Evolutionary conservation across 2,113 vertebrate genomes (phyloP).

Genomic region (Glaucomys volans): DNA sequence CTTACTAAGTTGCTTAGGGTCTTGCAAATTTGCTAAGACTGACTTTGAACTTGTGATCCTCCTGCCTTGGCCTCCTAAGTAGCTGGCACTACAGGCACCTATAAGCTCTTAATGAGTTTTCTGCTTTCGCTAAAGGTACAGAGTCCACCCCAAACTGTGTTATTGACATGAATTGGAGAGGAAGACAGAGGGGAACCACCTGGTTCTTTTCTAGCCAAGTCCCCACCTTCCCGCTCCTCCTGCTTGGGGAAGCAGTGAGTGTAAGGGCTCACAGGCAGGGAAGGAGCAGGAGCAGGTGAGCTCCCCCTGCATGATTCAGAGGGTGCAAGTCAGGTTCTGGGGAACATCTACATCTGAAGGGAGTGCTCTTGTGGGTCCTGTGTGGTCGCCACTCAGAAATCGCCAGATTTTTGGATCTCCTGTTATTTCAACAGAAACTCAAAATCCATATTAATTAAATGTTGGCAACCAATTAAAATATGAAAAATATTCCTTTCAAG

Average conservation of each 20-base stretch:
- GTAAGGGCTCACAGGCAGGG: background rate
- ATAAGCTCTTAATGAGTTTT: background rate
- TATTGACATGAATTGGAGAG: background rate
- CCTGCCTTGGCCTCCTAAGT: too few relatives aligned
- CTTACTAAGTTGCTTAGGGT: too few relatives aligned
- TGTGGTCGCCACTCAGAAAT: background rate
- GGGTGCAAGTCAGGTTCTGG: too few relatives aligned
- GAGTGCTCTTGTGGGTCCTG: too few relatives aligned
- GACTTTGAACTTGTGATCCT: too few relatives aligned
- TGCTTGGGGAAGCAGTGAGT: too few relatives aligned
- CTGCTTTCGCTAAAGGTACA: background rate
- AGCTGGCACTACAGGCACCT: too few relatives aligned
- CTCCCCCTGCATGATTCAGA: too few relatives aligned
- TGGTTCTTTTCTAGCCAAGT: too few relatives aligned
- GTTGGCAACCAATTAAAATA: background rate
- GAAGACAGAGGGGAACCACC: background rate
- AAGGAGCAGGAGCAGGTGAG: background rate
- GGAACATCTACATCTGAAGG: accelerated
- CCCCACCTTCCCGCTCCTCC: too few relatives aligned
- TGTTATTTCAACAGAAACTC: background rate
- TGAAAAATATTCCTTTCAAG: background rate
- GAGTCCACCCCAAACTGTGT: background rate
- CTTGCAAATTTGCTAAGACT: too few relatives aligned
- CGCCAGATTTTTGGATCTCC: background rate
- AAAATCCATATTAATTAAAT: background rate